A percentile compares a stretch with the other conserved stretches of the same genome.
Evolutionary conservation across 1,140 invertebrate species (phyloP).

Genomic region (Drosophila ogumai): DNA sequence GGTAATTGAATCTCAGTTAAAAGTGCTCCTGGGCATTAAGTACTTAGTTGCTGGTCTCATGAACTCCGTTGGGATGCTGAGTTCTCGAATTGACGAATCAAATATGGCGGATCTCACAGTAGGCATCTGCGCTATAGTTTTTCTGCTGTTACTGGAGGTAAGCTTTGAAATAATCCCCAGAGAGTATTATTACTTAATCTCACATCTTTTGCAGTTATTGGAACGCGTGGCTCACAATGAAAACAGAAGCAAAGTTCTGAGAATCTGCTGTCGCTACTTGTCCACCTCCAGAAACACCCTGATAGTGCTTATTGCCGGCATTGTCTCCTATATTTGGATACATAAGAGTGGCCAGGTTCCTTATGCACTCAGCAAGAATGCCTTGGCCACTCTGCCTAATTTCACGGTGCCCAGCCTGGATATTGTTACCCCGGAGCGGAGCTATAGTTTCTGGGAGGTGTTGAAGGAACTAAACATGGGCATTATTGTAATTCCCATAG

Average conservation of each 20-base stretch:
- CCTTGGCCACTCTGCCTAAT: constrained; percentile 88
- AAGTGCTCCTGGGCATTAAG: constrained; percentile 92
- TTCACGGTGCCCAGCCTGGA: constrained; percentile 88
- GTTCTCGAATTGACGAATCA: constrained; percentile 87
- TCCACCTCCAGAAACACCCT: constrained; percentile 92
- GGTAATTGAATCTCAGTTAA: constrained; percentile 95
- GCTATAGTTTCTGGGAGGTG: constrained; percentile 88
- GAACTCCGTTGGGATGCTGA: constrained; percentile 89
- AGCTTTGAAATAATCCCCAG: constrained; percentile 55
- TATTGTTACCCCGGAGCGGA: constrained; percentile 86
- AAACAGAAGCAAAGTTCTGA: constrained; percentile 85
- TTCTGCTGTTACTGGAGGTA: constrained; percentile 90
- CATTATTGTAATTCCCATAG: constrained; percentile 90
- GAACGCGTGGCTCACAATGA: constrained; percentile 55
- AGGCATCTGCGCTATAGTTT: constrained; percentile 89
- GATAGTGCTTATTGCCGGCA: constrained; percentile 89
- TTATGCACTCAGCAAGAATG: constrained; percentile 80
- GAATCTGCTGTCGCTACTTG: constrained; percentile 70
- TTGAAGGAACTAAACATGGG: constrained; percentile 89
- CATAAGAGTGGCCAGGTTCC: constrained; percentile 40
- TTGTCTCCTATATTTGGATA: constrained; percentile 87
- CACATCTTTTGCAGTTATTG: constrained; percentile 28
- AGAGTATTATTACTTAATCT: not conserved
- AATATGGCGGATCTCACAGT: constrained; percentile 89
- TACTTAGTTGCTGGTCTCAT: constrained; percentile 91